phyloP scores from a whole-genome alignment of 2,797 vertebrate genomes.

The Hybognathus amarus region DNA sequence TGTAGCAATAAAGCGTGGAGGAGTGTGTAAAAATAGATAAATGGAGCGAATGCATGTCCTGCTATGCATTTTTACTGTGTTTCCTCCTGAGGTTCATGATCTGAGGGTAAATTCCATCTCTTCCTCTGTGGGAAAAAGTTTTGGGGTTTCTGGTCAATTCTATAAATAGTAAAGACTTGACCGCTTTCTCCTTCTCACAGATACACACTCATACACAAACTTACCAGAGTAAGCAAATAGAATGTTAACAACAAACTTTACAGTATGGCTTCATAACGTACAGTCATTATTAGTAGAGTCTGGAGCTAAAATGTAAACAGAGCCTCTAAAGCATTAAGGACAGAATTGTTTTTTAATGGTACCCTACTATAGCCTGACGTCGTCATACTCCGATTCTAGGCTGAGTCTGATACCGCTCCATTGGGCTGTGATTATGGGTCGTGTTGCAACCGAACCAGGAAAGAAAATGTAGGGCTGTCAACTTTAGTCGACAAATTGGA shows the following conservation, averaged over 20 bases:
- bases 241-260: neutral
- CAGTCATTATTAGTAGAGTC: neutral
- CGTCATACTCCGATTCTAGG: too few relatives aligned
- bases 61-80: neutral
- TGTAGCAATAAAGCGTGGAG: neutral
- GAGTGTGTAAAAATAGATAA: neutral
- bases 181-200: neutral
- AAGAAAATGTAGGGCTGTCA: too few relatives aligned
- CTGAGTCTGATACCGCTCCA: too few relatives aligned
- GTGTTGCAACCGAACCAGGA: too few relatives aligned
- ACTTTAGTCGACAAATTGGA: too few relatives aligned
- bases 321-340: neutral
- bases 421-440: too few relatives aligned
- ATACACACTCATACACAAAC: neutral
- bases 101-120: slow-evolving; percentile 22
- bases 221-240: neutral
- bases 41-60: neutral
- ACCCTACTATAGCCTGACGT: too few relatives aligned
- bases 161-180: slow-evolving; percentile 16
- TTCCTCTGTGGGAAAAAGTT: slow-evolving; percentile 26
- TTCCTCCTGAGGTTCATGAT: slow-evolving; percentile 15
- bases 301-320: neutral
- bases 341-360: neutral
- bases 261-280: neutral
- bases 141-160: neutral